Evolutionary conservation across 2,888 invertebrate genomes (phyloP), one percentile per base, ranked within the genome.

Genomic region (Pammene aurita): DNA sequence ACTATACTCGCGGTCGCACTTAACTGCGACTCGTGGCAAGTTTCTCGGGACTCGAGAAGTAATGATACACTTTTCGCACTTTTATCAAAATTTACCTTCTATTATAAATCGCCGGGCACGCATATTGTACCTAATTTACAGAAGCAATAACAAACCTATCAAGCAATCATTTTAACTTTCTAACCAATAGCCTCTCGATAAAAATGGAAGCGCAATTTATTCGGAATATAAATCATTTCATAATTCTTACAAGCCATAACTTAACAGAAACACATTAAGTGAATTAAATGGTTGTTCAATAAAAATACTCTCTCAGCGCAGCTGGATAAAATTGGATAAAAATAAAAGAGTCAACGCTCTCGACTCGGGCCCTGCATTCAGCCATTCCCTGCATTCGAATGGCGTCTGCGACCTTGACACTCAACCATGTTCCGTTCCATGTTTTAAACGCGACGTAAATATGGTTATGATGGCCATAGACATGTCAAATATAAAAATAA

Each of bases 401-500:
- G 77, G 77, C 77, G 80, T 79, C 80, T 84, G 77, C 84, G 88
- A 86, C 88, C 87, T 87, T 87, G 88, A 83, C 87, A 85, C 80
- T 82, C 78, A 74, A 38, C 54, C 58, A 55, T 55, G 64, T 50
- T 52, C 11, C 63, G 44, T 63, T 65, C 65, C 60, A 55, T 54
- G 48, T 65, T 65, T 60, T 55, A 69, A 69, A 38, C 50, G 61
- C 48, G 38, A 18, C 50, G 38, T 50, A 50, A 62, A 62, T 26
- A 61, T 61, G 13, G 48, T 41, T 46, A 48, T 62, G 61, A 41
- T 41, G 50, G 13, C 41, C 16, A 26, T 34, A 54, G 18, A 41
- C 18, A 41, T 35, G 18, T 18, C 10, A 41, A 54, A 54, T 5
- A 57, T 44, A 42, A 57, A 16, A 57, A 18, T n/a, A 44, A 26